These are phyloP conservation scores for Pinna nobilis DNA, from an alignment of 1,140 invertebrate genomes.

Conservation along the genomic window DNA sequence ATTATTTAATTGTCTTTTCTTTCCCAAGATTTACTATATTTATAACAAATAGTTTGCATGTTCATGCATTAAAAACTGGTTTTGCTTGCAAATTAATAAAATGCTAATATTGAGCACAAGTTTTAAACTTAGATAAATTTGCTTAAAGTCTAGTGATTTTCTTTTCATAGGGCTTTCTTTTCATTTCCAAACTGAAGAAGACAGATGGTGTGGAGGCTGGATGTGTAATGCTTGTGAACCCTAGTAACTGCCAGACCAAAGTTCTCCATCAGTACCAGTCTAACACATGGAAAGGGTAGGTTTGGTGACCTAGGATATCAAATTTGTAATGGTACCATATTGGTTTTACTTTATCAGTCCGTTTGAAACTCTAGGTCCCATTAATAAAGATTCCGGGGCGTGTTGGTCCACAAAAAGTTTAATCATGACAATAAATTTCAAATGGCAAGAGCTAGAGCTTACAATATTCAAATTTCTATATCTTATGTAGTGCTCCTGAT, in stretches of 20 bases:
- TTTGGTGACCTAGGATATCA: too few species aligned
- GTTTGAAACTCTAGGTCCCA: neutral
- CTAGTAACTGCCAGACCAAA: conserved; percentile 6
- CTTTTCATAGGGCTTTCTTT: conserved; percentile 6
- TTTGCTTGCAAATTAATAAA: too few species aligned
- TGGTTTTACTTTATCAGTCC: neutral
- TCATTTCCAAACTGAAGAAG: neutral
- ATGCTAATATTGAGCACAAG: neutral
- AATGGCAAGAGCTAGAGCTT: neutral
- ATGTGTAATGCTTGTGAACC: conserved; percentile 19
- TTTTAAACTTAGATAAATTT: neutral
- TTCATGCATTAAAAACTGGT: too few species aligned
- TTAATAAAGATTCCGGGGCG: neutral
- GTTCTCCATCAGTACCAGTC: neutral
- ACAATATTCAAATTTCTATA: neutral
- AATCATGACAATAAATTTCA: neutral
- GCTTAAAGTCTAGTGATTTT: neutral
- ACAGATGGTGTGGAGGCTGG: conserved; percentile 3
- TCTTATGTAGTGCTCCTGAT: too few species aligned
- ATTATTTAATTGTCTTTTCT: too few species aligned
- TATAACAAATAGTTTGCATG: too few species aligned
- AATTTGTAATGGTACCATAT: too few species aligned
- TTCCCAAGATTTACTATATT: too few species aligned
- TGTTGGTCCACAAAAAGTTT: neutral
- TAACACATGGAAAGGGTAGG: conserved; percentile 15